Evolutionary conservation across 2,888 invertebrate genomes (phyloP).

Genomic region (Cryptus armator): DNA sequence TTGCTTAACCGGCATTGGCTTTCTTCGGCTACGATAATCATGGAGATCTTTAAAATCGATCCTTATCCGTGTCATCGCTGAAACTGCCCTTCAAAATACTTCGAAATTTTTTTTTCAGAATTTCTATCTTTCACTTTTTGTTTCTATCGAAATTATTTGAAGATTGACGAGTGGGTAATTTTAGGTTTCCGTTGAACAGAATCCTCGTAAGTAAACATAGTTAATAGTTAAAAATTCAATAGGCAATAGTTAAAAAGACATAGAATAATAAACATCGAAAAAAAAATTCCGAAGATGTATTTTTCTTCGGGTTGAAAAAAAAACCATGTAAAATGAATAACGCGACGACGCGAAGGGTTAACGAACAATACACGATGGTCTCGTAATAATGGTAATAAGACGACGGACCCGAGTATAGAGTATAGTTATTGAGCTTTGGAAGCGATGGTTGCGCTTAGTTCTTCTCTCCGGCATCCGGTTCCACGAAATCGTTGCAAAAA

Average conservation of each 20-base stretch:
- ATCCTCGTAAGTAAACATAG: neutral
- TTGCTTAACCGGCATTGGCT: neutral
- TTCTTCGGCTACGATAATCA: too few species aligned
- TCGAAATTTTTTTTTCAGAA: neutral
- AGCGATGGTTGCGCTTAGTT: neutral
- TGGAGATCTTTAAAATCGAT: too few species aligned
- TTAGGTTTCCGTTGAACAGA: neutral
- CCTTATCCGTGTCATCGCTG: too few species aligned
- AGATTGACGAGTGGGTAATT: neutral
- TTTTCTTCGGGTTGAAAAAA: neutral
- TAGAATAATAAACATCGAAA: neutral
- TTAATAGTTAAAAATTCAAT: neutral
- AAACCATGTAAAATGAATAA: neutral
- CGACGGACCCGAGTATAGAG: neutral
- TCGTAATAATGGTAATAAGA: conserved; percentile 15
- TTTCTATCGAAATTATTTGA: neutral
- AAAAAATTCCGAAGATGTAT: neutral
- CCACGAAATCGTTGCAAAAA: conserved; percentile 44
- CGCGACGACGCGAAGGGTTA: conserved; percentile 1
- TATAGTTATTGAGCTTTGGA: conserved; percentile 5
- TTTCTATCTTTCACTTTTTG: neutral
- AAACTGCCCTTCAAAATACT: neutral
- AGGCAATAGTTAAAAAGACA: neutral
- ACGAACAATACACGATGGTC: conserved; percentile 13
- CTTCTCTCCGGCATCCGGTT: conserved; percentile 25